Conservation (phyloP, 2,113 vertebrate species). For the Eulemur rufifrons region DNA sequence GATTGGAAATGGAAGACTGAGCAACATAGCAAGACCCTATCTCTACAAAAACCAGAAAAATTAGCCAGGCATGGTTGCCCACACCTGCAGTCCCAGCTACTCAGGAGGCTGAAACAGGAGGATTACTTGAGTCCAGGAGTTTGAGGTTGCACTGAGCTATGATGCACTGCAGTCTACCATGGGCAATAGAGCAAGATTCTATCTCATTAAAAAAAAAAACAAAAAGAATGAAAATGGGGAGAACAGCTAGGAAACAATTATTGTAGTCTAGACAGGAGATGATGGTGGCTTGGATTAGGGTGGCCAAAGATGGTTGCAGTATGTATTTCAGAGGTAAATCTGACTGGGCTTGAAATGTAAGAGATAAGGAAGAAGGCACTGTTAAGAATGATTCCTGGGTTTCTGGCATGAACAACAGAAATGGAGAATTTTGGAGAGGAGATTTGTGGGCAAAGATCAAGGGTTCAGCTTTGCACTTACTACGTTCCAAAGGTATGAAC, state of each 20-base stretch:
- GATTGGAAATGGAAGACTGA: not conserved
- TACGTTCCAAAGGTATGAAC: not conserved
- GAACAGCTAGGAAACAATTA: not conserved
- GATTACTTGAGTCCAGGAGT: no score
- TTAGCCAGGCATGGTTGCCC: no score
- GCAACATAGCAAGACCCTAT: no score
- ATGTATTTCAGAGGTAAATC: not conserved
- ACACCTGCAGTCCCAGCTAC: no score
- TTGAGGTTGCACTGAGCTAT: no score
- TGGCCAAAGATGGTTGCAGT: not conserved
- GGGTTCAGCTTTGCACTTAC: not conserved
- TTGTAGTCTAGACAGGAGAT: not conserved
- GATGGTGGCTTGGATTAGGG: not conserved
- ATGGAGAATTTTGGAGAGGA: not conserved
- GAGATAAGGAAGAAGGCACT: not conserved
- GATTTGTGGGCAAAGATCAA: not conserved
- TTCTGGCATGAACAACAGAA: not conserved
- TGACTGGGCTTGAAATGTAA: not conserved
- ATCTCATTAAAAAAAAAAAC: no score
- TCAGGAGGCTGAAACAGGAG: no score
- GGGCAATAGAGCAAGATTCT: no score
- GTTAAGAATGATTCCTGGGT: not conserved
- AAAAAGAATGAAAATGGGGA: not conserved
- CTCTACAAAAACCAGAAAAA: no score
- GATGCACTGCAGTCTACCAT: no score